phyloP scores from a whole-genome alignment of 2,888 invertebrate genomes.

The Stictocephala bisonia region DNA sequence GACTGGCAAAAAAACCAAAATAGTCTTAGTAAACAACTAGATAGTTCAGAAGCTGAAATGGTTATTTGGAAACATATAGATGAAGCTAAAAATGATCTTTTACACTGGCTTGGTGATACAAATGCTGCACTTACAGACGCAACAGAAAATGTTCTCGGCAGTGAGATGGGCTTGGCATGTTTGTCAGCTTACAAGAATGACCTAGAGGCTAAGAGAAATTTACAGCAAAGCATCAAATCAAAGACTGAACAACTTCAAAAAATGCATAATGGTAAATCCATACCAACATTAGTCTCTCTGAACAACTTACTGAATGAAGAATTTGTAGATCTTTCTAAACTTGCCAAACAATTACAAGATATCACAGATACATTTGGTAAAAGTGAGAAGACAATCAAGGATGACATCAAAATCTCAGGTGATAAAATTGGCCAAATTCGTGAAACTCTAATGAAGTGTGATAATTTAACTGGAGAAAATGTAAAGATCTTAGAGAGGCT shows the following conservation, averaged over 20 bases:
- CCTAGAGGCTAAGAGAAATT: constrained; percentile 79
- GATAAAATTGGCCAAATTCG: constrained; percentile 79
- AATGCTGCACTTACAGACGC: constrained; percentile 81
- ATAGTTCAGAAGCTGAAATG: constrained; percentile 82
- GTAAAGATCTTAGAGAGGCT: constrained; percentile 83
- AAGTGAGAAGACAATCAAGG: constrained; percentile 78
- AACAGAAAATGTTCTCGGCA: constrained; percentile 77
- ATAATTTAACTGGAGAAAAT: constrained; percentile 90
- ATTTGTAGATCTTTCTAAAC: constrained; percentile 78
- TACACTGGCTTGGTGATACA: constrained; percentile 86
- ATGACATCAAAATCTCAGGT: constrained; percentile 76
- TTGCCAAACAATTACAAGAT: constrained; percentile 80
- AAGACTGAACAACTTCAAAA: constrained; percentile 85
- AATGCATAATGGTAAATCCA: constrained; percentile 77
- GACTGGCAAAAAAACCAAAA: constrained; percentile 67
- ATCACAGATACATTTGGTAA: constrained; percentile 79
- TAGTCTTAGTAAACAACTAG: constrained; percentile 63
- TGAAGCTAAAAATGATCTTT: constrained; percentile 83
- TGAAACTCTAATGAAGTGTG: constrained; percentile 88
- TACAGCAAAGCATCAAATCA: constrained; percentile 80
- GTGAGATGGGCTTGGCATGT: constrained; percentile 81
- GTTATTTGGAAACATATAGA: constrained; percentile 95
- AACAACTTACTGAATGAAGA: constrained; percentile 78
- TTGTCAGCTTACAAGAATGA: constrained; percentile 88
- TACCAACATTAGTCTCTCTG: constrained; percentile 76